A percentile compares a stretch with the other conserved stretches of the same genome.
phyloP scores from a whole-genome alignment of 2,888 invertebrate genomes.

The Mactromeris polynyma region DNA sequence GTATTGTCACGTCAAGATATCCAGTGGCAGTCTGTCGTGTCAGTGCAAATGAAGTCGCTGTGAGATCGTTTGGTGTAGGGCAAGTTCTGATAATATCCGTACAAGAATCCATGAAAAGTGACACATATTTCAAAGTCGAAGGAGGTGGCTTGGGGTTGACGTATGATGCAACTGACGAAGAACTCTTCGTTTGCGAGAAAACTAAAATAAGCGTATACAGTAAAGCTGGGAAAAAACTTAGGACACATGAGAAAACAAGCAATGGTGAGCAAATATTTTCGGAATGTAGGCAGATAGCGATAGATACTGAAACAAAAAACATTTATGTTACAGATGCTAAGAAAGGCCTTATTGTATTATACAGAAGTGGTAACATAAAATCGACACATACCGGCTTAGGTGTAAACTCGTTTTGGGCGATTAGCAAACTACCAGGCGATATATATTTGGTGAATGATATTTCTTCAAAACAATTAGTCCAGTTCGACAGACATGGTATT shows the following conservation, averaged over 20 bases:
- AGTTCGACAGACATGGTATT: slow-evolving; percentile 8
- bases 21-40: not conserved
- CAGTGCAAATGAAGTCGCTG: not conserved
- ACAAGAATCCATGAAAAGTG: not conserved
- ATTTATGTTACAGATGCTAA: slow-evolving; percentile 16
- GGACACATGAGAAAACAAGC: not conserved
- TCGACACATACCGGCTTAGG: not conserved
- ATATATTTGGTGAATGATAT: slow-evolving; percentile 11
- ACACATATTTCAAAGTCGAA: not conserved
- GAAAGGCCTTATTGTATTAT: slow-evolving; percentile 9
- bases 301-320: slow-evolving; percentile 20
- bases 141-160: not conserved
- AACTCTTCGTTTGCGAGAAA: slow-evolving; percentile 5
- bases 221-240: not conserved
- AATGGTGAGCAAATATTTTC: slow-evolving; percentile 6
- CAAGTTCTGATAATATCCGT: slow-evolving; percentile 7
- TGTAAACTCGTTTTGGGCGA: not conserved
- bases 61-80: not conserved
- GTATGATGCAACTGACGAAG: not conserved
- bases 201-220: slow-evolving; percentile 1
- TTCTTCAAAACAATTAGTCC: not conserved
- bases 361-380: slow-evolving; percentile 20
- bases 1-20: not conserved
- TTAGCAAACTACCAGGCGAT: slow-evolving; percentile 13
- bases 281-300: slow-evolving; percentile 2